Evolutionary conservation across 2,888 invertebrate species (phyloP), one percentile per base, ranked within the genome.

Genomic region (Xestobium rufovillosum): DNA sequence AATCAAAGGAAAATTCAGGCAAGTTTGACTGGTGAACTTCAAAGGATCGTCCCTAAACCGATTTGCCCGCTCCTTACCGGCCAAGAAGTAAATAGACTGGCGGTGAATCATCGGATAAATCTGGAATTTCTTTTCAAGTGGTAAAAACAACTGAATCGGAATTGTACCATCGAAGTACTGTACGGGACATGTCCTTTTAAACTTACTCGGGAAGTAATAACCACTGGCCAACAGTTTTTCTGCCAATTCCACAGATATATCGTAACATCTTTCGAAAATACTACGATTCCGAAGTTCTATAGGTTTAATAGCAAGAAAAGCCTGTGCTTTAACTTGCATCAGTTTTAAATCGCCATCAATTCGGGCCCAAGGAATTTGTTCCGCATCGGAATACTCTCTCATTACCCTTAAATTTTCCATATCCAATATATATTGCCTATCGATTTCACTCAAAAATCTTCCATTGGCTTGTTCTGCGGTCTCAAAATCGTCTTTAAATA

Each of bases 171-270:
- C 67, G 50, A 56, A 67, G 31, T 76, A 62, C 50, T 75, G 72
- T 1, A 82, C 79, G 1, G 82, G 82, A 55, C 81, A 80, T 50
- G 72, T 69, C 36, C 72, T 68, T 13, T 75, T 71, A 57, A 79
- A 81, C 47, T 72, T 71, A 54, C 80, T 81, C 12, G 74, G 55
- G 42, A 79, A 72, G 53, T 65, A 76, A 56, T 74, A 75, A 3
- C 81, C 80, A 42, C 63, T 63, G 2, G 63, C 53, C 23, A 81
- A 50, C 27, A 81, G 59, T 34, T 63, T 61, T 49, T 80, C 75
- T 3, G 79, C 78, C 10, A 70, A 61, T 44, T 74, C 71, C 9
- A 61, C 44, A 34, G 66, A 64, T 2, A 78, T 55, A 16, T 71
- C 61, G 50, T 69, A 71, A 3, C 73, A 72, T 55, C 71, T 67